A percentile compares a stretch with the other conserved stretches of the same genome.
phyloP scores from a whole-genome alignment of 2,888 invertebrate genomes.

The Pteria penguin region DNA sequence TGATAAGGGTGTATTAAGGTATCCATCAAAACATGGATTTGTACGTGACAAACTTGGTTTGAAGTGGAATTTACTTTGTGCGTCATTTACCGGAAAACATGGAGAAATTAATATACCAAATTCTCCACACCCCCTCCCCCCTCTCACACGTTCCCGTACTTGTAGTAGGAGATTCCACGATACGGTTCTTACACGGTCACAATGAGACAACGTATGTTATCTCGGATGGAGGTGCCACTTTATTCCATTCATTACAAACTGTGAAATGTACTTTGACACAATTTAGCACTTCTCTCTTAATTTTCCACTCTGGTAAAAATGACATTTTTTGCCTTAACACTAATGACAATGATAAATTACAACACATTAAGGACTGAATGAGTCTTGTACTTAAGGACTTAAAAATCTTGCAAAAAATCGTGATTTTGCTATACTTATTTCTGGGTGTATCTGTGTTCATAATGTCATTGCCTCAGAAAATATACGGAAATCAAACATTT shows the following conservation, averaged over 20 bases:
- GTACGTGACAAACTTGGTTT: not conserved
- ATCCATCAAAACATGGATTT: not conserved
- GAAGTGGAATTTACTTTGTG: not conserved
- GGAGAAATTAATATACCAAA: not conserved
- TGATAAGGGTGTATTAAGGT: not conserved
- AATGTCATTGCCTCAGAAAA: not conserved
- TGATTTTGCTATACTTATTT: not conserved
- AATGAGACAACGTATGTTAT: not conserved
- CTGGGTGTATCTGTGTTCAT: not conserved
- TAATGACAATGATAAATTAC: not conserved
- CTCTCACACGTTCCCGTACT: not conserved
- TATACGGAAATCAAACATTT: not conserved
- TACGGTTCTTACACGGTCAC: not conserved
- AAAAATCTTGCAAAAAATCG: not conserved
- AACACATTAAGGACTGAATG: not conserved
- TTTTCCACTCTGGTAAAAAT: too few species aligned
- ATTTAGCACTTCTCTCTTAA: too few species aligned
- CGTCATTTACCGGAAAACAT: not conserved
- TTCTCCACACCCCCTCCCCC: not conserved
- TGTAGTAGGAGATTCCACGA: not conserved
- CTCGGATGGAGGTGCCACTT: not conserved
- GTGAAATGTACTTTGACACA: constrained; percentile 13
- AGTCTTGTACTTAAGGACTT: not conserved
- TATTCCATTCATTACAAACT: not conserved
- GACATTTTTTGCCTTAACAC: not conserved